These are phyloP conservation scores for Platerodrilus igneus DNA, from an alignment of 2,888 invertebrate species.

Conservation along the genomic window DNA sequence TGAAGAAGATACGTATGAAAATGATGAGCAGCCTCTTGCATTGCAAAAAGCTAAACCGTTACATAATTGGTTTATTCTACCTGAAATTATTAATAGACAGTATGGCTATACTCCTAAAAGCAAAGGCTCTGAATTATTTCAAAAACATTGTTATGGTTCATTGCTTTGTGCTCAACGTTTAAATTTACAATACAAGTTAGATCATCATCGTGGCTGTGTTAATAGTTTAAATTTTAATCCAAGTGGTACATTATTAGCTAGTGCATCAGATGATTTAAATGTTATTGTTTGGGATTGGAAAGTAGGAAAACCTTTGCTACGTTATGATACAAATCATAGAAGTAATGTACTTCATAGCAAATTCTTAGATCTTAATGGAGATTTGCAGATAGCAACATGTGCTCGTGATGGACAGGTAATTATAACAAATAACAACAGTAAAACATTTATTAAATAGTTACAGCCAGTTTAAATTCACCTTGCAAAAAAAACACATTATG, in stretches of 20 bases:
- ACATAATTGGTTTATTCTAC: conserved; percentile 61
- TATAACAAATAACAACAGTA: too few species aligned
- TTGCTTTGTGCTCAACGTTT: conserved; percentile 77
- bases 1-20: conserved; percentile 15
- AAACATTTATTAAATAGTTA: too few species aligned
- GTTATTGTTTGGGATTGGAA: conserved; percentile 93
- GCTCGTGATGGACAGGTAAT: conserved; percentile 84
- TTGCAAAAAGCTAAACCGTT: conserved; percentile 59
- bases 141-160: conserved; percentile 72
- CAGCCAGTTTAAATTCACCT: too few species aligned
- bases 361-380: conserved; percentile 75
- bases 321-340: conserved; percentile 76
- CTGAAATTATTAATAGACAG: conserved; percentile 64
- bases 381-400: conserved; percentile 81
- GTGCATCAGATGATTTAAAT: conserved; percentile 86
- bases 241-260: conserved; percentile 70
- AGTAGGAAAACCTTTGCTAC: conserved; percentile 58
- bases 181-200: conserved; percentile 69
- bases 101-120: conserved; percentile 52
- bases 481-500: too few species aligned
- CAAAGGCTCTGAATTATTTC: conserved; percentile 56
- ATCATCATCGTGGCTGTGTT: conserved; percentile 84
- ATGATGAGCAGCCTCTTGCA: conserved; percentile 45
- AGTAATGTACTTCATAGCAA: conserved; percentile 89
- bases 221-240: conserved; percentile 89